Percentiles rank a stretch among this genome's conserved stretches.
phyloP scores from a whole-genome alignment of 2,113 vertebrate genomes.

The Theristicus caerulescens region DNA sequence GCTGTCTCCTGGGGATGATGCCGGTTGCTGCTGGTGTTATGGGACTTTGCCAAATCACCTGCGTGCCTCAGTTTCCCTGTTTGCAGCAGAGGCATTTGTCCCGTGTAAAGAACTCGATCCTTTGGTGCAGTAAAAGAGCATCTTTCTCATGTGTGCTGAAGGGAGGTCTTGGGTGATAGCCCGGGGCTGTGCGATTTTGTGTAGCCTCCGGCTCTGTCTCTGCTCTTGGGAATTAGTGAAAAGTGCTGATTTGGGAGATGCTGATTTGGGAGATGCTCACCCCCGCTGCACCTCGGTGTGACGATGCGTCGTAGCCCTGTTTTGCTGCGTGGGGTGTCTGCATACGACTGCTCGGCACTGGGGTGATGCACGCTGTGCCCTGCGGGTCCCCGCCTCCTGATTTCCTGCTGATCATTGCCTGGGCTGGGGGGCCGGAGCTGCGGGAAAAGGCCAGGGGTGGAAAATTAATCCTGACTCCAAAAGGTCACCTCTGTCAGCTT shows the following conservation, averaged over 20 bases:
- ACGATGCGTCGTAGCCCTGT: background rate
- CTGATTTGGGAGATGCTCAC: background rate
- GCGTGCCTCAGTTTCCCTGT: background rate
- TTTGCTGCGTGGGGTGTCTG: background rate
- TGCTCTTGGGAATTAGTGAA: background rate
- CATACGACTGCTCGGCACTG: background rate
- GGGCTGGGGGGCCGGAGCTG: background rate
- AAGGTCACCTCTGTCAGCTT: background rate
- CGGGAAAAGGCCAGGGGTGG: background rate
- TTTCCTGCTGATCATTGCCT: background rate
- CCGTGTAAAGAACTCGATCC: background rate
- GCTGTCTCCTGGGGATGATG: rapidly evolving
- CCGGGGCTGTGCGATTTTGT: rapidly evolving
- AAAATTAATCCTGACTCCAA: background rate
- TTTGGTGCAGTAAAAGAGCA: background rate
- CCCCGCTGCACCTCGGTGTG: rapidly evolving
- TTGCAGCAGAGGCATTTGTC: background rate
- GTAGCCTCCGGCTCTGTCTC: rapidly evolving
- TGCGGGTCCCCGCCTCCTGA: background rate
- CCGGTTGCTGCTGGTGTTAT: rapidly evolving
- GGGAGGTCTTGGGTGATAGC: background rate
- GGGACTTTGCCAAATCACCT: background rate
- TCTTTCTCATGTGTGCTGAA: rapidly evolving
- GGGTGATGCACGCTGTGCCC: background rate
- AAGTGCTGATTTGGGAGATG: background rate